Evolutionary conservation across 2,113 vertebrate species (phyloP), one percentile per base, ranked within the genome.

Genomic region (Opisthocomus hoazin): DNA sequence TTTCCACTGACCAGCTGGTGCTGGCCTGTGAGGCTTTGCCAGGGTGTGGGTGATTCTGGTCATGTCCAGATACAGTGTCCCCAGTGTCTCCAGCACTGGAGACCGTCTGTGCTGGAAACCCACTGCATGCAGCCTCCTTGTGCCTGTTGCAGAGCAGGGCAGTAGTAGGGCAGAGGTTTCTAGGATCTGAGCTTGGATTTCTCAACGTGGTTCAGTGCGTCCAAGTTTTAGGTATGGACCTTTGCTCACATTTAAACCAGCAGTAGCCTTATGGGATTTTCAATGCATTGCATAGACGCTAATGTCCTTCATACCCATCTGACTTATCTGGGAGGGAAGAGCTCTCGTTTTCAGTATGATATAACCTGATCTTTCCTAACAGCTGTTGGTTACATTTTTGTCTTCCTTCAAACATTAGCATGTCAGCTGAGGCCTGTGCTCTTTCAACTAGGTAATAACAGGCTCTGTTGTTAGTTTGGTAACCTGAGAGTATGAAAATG

Each of bases 61-160:
- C 58, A 26, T 5, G 5, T 11, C 32, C 53, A 58, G 18, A 29
- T 34, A 39, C 19, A 45, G 11, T 1, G 3, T 20, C 41, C 29
- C 17, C 36, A 45, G 11, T 1, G 3, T 20, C 41, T 29, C 17
- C 36, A 50, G 69, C 24, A 57, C 23, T 8, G 20, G 18, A 61
- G 29, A 61, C 9, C 34, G 54, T 68, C 24, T 15, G 53, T 29
- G 36, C 26, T 48, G 37, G 54, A 87, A 83, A 79, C 9, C 5
- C 15, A 84, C 9, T 0, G 0, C 5, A 10, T 19, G 6, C 53
- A 66, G 36, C 5, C 3, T 66, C n/a, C 18, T 48, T 17, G 16
- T 27, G 17, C 19, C 66, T 27, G 27, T 30, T 71, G 39, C 19
- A 65, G 84, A 41, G 14, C 24, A 65, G 11, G 37, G n/a, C 3